A percentile compares a stretch with the other conserved stretches of the same genome.
These are phyloP conservation scores for Tragelaphus eurycerus DNA, from an alignment of 2,797 vertebrate species.

Conservation along the genomic window DNA sequence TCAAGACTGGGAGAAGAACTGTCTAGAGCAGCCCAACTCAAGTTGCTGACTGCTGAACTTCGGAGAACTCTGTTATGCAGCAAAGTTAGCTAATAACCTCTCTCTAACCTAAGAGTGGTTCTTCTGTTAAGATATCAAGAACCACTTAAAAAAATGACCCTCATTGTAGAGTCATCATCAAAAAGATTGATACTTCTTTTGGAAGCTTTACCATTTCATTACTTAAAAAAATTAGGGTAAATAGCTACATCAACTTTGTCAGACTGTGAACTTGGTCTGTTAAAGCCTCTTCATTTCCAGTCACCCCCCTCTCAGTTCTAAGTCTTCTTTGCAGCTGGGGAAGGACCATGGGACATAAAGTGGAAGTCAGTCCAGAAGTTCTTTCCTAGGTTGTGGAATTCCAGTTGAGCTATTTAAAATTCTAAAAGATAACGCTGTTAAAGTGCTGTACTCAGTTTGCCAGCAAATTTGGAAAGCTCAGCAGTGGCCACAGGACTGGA, in stretches of 20 bases:
- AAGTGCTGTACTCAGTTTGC: not conserved
- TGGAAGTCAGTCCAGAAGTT: not conserved
- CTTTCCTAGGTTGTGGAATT: not conserved
- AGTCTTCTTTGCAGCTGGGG: not conserved
- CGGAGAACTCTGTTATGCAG: not conserved
- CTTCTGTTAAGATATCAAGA: not conserved
- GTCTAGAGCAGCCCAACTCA: not conserved
- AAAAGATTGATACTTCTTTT: not conserved
- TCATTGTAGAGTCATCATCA: not conserved
- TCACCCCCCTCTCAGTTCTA: not conserved
- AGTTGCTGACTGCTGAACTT: not conserved
- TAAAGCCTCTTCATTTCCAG: not conserved
- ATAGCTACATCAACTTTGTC: no score
- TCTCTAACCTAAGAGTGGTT: not conserved
- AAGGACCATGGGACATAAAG: not conserved
- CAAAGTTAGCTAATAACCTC: not conserved
- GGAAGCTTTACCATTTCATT: not conserved
- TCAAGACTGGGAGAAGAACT: not conserved
- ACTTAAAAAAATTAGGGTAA: not conserved
- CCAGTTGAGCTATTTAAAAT: not conserved
- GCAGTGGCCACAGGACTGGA: not conserved
- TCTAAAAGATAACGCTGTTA: not conserved
- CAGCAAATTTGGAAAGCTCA: not conserved
- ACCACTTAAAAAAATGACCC: not conserved
- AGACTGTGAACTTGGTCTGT: accelerated